Base-by-base conservation (phyloP, 2,113 vertebrate species). In the Micronycteris hirsuta region DNA sequence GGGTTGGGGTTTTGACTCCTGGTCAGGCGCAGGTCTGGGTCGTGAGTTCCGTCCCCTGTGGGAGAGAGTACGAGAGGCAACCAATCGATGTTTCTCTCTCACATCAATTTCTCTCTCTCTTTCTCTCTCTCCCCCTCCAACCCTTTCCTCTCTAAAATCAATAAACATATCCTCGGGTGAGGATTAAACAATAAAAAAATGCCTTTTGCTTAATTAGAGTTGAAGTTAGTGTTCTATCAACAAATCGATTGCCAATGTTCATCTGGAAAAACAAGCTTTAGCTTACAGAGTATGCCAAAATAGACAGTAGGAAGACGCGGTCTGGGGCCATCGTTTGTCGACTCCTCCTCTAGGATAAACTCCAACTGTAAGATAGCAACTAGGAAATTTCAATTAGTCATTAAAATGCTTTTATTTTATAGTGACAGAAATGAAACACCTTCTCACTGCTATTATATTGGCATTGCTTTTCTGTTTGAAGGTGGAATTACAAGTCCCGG, bases 131-230 rank as follows among this genome's bases (percentile, higher is more conserved):
- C 22, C 9, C 24, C 10, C 19, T 12, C 26, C 28, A 12, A 63
- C 13, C 61, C 61, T 5, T 31, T 4, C 61, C 61, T 63, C 13
- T 63, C 61, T 63, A 3, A 63, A 63, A 63, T 63, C 61, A 63
- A 63, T 63, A 63, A 63, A 63, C 12, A 31, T 63, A 63, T 63
- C 61, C 28, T 31, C 2, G 12, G 28, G 12, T 63, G 12, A 63
- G 12, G 26, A 63, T 31, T 63, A 63, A 63, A 61, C 24, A 61
- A 36, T 19, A 92, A 95, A 87, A 45, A 81, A 67, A 73, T 19
- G 68, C 20, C 47, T 89, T 94, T 91, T 49, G 24, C 58, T 92
- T 91, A 76, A 85, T 85, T 91, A n/a, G 70, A 70, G 16, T 94
- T 93, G 45, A 73, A 54, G 36, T 91, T 95, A 73, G 74, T 56